Percentiles rank a stretch among this genome's conserved stretches.
phyloP scores from a whole-genome alignment of 1,140 invertebrate species.

The Eciton burchellii region DNA sequence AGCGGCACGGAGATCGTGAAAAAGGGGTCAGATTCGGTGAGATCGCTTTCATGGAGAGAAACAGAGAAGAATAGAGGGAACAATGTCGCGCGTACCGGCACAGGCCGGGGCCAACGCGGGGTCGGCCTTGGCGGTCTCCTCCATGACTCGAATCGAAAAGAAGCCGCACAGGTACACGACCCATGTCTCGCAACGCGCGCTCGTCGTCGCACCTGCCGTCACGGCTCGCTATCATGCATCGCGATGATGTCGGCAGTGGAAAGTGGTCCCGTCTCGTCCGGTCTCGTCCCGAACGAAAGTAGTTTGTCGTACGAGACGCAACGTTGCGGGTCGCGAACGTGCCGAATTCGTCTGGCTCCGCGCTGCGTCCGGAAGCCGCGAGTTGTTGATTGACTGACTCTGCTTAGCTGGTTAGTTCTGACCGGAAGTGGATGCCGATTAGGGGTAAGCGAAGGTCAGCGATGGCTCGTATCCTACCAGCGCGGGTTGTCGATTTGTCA shows the following conservation, averaged over 20 bases:
- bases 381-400: not conserved
- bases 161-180: slow-evolving; percentile 66
- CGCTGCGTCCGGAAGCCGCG: not conserved
- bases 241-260: slow-evolving; percentile 68
- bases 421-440: too few species aligned
- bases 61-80: not conserved
- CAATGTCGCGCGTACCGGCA: slow-evolving; percentile 11
- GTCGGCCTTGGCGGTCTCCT: slow-evolving; percentile 64
- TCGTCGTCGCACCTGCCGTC: slow-evolving; percentile 62
- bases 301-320: slow-evolving; percentile 46
- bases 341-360: not conserved
- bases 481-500: slow-evolving; percentile 2
- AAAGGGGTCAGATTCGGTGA: slow-evolving; percentile 47
- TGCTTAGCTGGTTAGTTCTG: too few species aligned
- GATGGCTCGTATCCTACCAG: too few species aligned
- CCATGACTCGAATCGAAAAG: slow-evolving; percentile 74
- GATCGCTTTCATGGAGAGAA: slow-evolving; percentile 4
- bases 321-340: not conserved
- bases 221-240: slow-evolving; percentile 55
- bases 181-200: slow-evolving; percentile 61
- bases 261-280: slow-evolving; percentile 56
- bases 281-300: slow-evolving; percentile 57
- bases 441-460: not conserved
- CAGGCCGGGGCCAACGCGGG: slow-evolving; percentile 43
- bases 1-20: slow-evolving; percentile 68